These are phyloP conservation scores for Bubo bubo DNA, from an alignment of 2,113 vertebrate genomes.

Conservation along the genomic window DNA sequence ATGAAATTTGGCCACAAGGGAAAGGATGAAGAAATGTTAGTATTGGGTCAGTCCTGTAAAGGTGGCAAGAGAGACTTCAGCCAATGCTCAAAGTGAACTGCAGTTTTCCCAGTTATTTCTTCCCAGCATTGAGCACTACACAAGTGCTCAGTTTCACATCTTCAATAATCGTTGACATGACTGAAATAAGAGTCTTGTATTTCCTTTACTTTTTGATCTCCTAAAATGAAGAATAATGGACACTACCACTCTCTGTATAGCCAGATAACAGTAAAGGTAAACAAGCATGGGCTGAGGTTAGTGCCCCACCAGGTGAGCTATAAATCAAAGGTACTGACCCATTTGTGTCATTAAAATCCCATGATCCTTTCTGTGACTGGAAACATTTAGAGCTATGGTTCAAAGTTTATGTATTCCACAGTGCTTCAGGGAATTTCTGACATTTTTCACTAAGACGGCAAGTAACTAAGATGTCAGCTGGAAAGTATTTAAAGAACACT, in stretches of 20 bases:
- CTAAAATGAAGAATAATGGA: background rate
- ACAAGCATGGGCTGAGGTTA: background rate
- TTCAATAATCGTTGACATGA: background rate
- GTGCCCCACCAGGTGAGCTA: background rate
- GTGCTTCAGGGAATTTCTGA: constrained; percentile 19
- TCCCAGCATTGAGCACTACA: background rate
- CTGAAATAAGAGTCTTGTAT: background rate
- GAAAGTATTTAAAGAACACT: background rate
- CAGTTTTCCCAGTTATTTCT: background rate
- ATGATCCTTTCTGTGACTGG: background rate
- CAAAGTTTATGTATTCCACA: background rate
- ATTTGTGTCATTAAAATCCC: background rate
- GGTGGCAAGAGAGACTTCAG: background rate
- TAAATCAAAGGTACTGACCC: constrained; percentile 6
- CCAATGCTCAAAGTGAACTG: background rate
- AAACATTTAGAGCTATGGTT: background rate
- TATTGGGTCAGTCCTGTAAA: background rate
- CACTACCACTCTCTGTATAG: background rate
- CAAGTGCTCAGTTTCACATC: background rate
- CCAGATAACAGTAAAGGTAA: background rate
- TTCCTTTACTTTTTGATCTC: background rate
- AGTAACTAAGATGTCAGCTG: background rate
- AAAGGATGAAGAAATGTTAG: background rate
- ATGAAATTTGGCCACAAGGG: background rate
- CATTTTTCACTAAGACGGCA: constrained; percentile 13